Base-by-base conservation (phyloP, 2,113 vertebrate species). In the Nyctereutes procyonoides region DNA sequence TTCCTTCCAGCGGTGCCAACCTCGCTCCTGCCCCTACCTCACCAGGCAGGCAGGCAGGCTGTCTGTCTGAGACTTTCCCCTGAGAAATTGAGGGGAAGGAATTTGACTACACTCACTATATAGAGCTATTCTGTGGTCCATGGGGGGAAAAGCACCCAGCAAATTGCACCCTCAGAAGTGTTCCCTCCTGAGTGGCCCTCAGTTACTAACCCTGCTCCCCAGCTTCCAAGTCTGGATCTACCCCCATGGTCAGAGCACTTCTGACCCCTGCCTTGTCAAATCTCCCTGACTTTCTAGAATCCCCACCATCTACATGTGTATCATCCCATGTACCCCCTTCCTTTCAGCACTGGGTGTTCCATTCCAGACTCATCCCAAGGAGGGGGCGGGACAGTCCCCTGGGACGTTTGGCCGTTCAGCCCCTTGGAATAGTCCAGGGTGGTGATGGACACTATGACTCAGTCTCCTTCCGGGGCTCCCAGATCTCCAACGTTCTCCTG, bases 41-140 rank as follows among this genome's bases (percentile, higher is more conserved):
- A 8, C 53, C 38, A 13, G 6, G n/a, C n/a, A 19, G 6, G n/a
- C n/a, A 19, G 16, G 22, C 7, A 32, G 22, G 15, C 63, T 38
- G 81, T 30, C 65, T n/a, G 16, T 9, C 4, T 19, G 81, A 90
- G 5, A 30, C 73, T 48, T 82, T 1, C 32, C 69, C 32, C 69
- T 5, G 43, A 81, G n/a, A 13, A 16, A 48, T 13, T 6, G 0
- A 22, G 56, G n/a, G 16, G 56, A 62, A 94, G 51, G 53, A 43
- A 22, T 35, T 20, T 43, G 30, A 10, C 5, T 35, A 19, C 19
- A 4, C 30, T 51, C 28, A 1, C 35, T 19, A 0, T 4, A 14
- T 2, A n/a, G 67, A 77, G 10, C 16, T 17, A 3, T 11, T 32
- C 55, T 2, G 1, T 0, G 2, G 28, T 16, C 56, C 9, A 0